Percentiles rank a stretch among this genome's conserved stretches.
These are phyloP conservation scores for Gymnoscopelus braueri DNA, from an alignment of 2,797 vertebrate genomes.

Conservation along the genomic window DNA sequence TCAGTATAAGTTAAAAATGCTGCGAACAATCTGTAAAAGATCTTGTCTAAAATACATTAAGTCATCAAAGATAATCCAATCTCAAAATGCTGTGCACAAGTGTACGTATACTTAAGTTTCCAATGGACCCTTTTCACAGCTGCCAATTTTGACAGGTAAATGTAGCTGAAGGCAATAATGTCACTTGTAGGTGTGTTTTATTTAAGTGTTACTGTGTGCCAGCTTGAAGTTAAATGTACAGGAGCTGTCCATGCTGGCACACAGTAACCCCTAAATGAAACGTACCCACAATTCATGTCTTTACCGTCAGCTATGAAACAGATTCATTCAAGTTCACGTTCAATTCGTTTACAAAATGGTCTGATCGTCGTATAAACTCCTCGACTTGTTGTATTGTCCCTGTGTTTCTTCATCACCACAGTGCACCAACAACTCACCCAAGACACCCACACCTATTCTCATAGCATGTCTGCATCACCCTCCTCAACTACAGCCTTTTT, in stretches of 20 bases:
- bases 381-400: slow-evolving; percentile 14
- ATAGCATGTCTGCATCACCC: slow-evolving; percentile 18
- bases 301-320: no score
- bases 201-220: no score
- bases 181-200: no score
- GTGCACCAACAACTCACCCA: background rate
- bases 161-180: no score
- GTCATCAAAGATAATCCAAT: slow-evolving; percentile 22
- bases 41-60: slow-evolving; percentile 31
- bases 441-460: background rate
- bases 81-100: slow-evolving; percentile 15
- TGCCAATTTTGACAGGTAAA: background rate
- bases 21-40: slow-evolving; percentile 62
- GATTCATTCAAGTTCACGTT: slow-evolving; percentile 27
- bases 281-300: no score
- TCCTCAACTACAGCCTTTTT: slow-evolving; percentile 39
- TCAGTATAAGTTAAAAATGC: slow-evolving; percentile 68
- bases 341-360: slow-evolving; percentile 55
- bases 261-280: no score
- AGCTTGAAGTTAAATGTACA: no score
- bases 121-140: background rate
- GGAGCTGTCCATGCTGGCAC: no score
- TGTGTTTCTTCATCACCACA: background rate
- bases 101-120: slow-evolving; percentile 7
- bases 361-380: background rate